These are phyloP conservation scores for Leptoteleia sp. DNA, from an alignment of 1,140 invertebrate species.

Conservation along the genomic window DNA sequence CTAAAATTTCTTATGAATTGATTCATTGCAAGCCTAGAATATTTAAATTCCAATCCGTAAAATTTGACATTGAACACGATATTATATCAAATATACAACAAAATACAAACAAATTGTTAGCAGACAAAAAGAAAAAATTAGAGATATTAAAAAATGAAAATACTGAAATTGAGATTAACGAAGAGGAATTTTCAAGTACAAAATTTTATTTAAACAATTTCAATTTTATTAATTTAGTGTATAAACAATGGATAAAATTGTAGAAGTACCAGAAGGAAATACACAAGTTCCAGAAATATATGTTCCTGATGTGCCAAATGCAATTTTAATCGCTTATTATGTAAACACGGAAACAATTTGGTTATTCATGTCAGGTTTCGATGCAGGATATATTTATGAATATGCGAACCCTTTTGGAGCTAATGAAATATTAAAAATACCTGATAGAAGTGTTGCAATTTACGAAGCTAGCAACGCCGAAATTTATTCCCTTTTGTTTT, in stretches of 20 bases:
- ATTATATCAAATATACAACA: constrained; percentile 75
- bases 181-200: constrained; percentile 82
- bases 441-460: constrained; percentile 78
- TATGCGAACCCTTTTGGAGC: constrained; percentile 78
- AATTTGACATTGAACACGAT: constrained; percentile 82
- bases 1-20: constrained; percentile 80
- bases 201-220: no score
- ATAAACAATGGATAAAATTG: no score
- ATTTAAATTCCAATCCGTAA: constrained; percentile 83
- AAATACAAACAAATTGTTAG: constrained; percentile 81
- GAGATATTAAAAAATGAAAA: constrained; percentile 81
- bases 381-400: constrained; percentile 89
- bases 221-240: no score
- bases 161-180: constrained; percentile 83
- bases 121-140: constrained; percentile 82
- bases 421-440: constrained; percentile 65
- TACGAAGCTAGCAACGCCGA: constrained; percentile 82
- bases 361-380: constrained; percentile 85
- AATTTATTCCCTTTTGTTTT: constrained; percentile 81
- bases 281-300: constrained; percentile 82
- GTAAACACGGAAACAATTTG: constrained; percentile 80
- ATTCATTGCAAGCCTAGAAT: constrained; percentile 72
- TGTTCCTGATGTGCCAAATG: constrained; percentile 82
- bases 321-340: constrained; percentile 81
- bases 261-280: constrained; percentile 81